These are phyloP conservation scores for Alviniconcha marisindica DNA, from an alignment of 1,140 invertebrate genomes.

Conservation along the genomic window DNA sequence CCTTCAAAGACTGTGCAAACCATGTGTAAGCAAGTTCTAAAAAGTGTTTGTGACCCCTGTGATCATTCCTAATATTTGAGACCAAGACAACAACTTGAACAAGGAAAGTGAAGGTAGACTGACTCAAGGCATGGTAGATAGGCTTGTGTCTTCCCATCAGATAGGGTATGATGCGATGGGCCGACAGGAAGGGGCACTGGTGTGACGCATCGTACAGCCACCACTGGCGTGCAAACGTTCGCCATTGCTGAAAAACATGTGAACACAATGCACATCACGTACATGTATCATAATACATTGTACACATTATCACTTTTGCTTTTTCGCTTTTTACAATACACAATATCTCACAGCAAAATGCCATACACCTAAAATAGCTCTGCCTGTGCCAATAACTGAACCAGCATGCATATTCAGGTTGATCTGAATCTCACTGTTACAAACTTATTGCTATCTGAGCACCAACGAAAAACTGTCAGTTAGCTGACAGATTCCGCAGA, in stretches of 20 bases:
- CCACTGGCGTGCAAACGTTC: conserved; percentile 93
- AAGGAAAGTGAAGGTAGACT: conserved; percentile 69
- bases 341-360: neutral
- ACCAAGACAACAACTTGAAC: too few relatives aligned
- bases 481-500: too few relatives aligned
- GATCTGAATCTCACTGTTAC: too few relatives aligned
- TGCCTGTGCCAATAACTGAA: neutral
- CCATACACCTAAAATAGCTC: neutral
- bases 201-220: conserved; percentile 95
- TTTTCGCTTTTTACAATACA: neutral
- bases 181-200: conserved; percentile 95
- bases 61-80: too few relatives aligned
- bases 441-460: neutral
- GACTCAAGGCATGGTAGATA: conserved; percentile 92
- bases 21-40: neutral
- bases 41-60: too few relatives aligned
- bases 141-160: conserved; percentile 93
- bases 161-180: conserved; percentile 85
- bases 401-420: neutral
- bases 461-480: too few relatives aligned
- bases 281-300: neutral
- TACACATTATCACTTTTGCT: neutral
- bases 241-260: conserved; percentile 90
- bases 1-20: neutral
- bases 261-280: neutral